Conservation (phyloP, 2,113 vertebrate genomes). For the Serinus canaria region DNA sequence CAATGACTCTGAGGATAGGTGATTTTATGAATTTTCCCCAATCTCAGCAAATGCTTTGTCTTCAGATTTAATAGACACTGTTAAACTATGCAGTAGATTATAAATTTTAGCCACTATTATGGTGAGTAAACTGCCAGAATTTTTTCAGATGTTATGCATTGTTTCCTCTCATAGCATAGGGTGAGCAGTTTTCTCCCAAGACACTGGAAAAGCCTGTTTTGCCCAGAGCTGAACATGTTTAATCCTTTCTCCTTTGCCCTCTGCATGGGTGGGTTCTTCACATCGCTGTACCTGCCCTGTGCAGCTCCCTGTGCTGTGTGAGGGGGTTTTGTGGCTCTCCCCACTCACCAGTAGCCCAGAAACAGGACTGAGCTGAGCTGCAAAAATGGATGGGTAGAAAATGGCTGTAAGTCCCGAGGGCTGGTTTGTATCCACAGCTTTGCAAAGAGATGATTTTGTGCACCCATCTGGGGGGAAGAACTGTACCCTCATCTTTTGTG, state of each 20-base stretch:
- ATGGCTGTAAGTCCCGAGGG: not conserved
- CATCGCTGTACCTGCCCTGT: accelerated
- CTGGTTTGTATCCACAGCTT: not conserved
- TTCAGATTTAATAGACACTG: constrained; percentile 13
- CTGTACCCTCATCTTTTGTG: not conserved
- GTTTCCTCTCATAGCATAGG: not conserved
- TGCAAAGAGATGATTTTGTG: not conserved
- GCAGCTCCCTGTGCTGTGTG: accelerated
- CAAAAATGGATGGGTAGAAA: not conserved
- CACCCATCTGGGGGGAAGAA: accelerated
- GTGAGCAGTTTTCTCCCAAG: not conserved
- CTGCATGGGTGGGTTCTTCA: not conserved
- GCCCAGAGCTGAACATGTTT: not conserved
- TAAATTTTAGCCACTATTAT: constrained; percentile 1
- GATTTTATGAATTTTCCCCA: constrained; percentile 33
- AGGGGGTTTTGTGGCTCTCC: not conserved
- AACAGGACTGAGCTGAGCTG: not conserved
- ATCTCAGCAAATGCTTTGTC: constrained; percentile 41
- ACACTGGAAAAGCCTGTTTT: not conserved
- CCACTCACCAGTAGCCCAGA: not conserved
- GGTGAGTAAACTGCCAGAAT: not conserved
- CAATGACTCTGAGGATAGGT: constrained; percentile 5
- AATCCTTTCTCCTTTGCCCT: not conserved
- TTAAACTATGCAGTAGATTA: not conserved
- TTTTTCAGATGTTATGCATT: not conserved